Conservation (phyloP, 1,140 invertebrate species). For the Drosophila pseudoobscura region DNA sequence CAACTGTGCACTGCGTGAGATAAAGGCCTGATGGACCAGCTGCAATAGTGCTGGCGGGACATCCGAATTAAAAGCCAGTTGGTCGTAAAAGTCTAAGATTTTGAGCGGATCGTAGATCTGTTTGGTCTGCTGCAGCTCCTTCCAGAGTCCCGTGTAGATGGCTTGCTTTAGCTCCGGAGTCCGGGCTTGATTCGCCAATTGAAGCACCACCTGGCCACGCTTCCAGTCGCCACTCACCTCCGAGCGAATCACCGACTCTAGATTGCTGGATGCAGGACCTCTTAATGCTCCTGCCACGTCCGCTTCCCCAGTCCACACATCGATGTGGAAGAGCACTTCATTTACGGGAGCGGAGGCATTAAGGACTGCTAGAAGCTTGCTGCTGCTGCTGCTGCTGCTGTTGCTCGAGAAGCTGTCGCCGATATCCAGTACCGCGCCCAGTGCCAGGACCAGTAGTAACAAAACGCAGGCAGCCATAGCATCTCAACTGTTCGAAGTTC, state of each 20-base stretch:
- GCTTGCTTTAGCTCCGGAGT: slow-evolving; percentile 55
- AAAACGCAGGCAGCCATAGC: slow-evolving; percentile 15
- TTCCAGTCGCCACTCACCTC: slow-evolving; percentile 63
- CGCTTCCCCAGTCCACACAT: slow-evolving; percentile 30
- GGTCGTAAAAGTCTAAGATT: slow-evolving; percentile 49
- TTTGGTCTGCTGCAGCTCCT: slow-evolving; percentile 62
- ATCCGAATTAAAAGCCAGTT: slow-evolving; percentile 24
- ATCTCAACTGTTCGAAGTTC: slow-evolving; percentile 7
- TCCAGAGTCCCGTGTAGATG: slow-evolving; percentile 63
- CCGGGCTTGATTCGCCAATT: slow-evolving; percentile 36
- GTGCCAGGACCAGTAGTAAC: slow-evolving; percentile 19
- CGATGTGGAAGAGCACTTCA: slow-evolving; percentile 55
- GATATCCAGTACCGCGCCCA: background rate
- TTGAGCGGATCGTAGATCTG: slow-evolving; percentile 56
- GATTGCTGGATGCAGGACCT: background rate
- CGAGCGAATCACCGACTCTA: slow-evolving; percentile 56
- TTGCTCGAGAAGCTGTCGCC: slow-evolving; percentile 1
- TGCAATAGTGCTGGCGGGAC: slow-evolving; percentile 35
- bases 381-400: slow-evolving; percentile 21
- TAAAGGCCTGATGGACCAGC: slow-evolving; percentile 29
- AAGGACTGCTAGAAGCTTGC: slow-evolving; percentile 31
- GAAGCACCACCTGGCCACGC: slow-evolving; percentile 34
- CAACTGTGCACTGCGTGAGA: slow-evolving; percentile 54
- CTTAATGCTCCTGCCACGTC: background rate
- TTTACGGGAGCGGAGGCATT: slow-evolving; percentile 31